Conservation (phyloP, 2,797 vertebrate species). For the Fistularia tabacaria region DNA sequence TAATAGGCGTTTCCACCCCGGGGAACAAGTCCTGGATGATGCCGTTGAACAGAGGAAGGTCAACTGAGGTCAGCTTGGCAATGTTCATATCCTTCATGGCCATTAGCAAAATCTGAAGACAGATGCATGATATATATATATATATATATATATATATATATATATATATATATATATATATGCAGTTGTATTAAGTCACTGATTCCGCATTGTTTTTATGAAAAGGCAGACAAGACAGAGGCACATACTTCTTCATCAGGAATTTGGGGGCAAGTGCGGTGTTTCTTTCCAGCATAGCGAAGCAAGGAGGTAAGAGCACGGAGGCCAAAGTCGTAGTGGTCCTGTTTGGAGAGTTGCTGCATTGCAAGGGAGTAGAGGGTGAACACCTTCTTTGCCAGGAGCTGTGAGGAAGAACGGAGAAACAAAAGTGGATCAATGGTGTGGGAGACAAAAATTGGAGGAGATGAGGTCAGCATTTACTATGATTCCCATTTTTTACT, state of each 20-base stretch:
- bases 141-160: no score
- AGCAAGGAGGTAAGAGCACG: conserved; percentile 87
- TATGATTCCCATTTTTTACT: no score
- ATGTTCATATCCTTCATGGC: conserved; percentile 91
- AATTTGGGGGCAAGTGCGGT: conserved; percentile 66
- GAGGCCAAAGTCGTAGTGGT: conserved; percentile 91
- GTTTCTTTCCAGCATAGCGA: conserved; percentile 84
- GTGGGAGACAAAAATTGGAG: background rate
- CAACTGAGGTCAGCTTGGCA: conserved; percentile 79
- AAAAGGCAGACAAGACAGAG: background rate
- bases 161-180: no score
- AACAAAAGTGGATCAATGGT: background rate
- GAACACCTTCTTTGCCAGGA: conserved; percentile 87
- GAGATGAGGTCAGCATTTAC: background rate
- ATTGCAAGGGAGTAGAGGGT: conserved; percentile 85
- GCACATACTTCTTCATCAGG: conserved; percentile 81
- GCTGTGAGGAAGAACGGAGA: conserved; percentile 48
- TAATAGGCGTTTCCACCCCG: conserved; percentile 73
- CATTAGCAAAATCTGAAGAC: conserved; percentile 80
- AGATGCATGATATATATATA: conserved; percentile 1
- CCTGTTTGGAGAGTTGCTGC: conserved; percentile 89
- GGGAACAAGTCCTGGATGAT: conserved; percentile 87
- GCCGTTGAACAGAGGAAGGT: conserved; percentile 82
- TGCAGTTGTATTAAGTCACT: no score
- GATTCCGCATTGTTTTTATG: background rate